These are phyloP conservation scores for Apteryx mantelli DNA, from an alignment of 2,113 vertebrate genomes.

Conservation along the genomic window DNA sequence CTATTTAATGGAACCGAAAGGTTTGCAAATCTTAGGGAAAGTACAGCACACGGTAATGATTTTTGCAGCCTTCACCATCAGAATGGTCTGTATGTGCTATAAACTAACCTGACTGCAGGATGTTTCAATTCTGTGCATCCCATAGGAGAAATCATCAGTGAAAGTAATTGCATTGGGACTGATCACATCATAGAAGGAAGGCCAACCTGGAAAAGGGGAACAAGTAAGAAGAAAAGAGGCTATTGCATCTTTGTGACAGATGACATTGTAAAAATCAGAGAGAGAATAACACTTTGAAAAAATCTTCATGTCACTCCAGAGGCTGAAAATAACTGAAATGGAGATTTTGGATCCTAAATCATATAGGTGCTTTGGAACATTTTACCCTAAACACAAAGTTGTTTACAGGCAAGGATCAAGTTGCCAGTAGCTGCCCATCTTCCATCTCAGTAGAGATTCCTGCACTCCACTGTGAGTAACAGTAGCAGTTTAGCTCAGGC, in stretches of 20 bases:
- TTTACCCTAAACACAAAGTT: neutral
- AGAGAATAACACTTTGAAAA: neutral
- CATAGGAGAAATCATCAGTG: conserved; percentile 90
- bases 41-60: neutral
- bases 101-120: conserved; percentile 92
- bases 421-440: neutral
- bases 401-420: neutral
- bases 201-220: conserved; percentile 87
- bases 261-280: neutral
- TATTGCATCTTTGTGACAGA: neutral
- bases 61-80: neutral
- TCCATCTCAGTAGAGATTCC: neutral
- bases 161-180: conserved; percentile 81
- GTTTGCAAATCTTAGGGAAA: neutral
- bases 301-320: neutral
- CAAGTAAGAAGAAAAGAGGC: neutral
- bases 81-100: conserved; percentile 9
- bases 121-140: conserved; percentile 93
- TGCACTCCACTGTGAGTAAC: neutral
- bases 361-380: neutral
- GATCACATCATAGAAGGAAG: conserved; percentile 92
- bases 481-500: neutral
- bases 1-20: conserved; percentile 37
- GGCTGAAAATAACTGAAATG: neutral
- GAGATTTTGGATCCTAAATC: neutral